These are phyloP conservation scores for Tortricodes alternella DNA, from an alignment of 2,888 invertebrate species.

Conservation along the genomic window DNA sequence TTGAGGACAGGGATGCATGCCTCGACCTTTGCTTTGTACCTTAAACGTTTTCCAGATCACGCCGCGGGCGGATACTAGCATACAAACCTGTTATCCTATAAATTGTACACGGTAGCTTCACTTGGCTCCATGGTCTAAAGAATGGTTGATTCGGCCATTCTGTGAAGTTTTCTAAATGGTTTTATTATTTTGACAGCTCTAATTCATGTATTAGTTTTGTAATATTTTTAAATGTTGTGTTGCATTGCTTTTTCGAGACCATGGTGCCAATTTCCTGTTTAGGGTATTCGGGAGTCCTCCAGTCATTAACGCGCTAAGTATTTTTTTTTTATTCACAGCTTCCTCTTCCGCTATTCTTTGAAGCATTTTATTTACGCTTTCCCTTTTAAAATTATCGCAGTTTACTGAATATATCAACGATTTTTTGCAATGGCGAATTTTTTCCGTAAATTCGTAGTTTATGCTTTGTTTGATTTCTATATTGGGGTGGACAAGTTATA, in stretches of 20 bases:
- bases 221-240: no score
- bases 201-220: no score
- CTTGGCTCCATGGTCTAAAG: conserved; percentile 50
- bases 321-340: conserved; percentile 55
- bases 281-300: conserved; percentile 54
- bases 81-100: conserved; percentile 48
- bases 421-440: conserved; percentile 44
- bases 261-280: conserved; percentile 34
- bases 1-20: conserved; percentile 44
- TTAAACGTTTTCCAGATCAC: conserved; percentile 70
- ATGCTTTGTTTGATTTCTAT: no score
- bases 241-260: conserved; percentile 3
- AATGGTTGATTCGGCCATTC: no score
- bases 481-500: no score
- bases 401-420: conserved; percentile 49
- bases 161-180: no score
- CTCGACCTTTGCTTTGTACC: conserved; percentile 31
- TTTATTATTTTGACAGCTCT: no score
- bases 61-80: conserved; percentile 57
- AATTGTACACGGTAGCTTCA: conserved; percentile 56
- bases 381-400: conserved; percentile 36
- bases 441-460: not conserved
- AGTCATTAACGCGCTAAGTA: conserved; percentile 64
- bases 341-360: conserved; percentile 53
- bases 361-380: conserved; percentile 55